A percentile compares a stretch with the other conserved stretches of the same genome.
Conservation (phyloP, 2,113 vertebrate genomes). For the Piprites chloris region DNA sequence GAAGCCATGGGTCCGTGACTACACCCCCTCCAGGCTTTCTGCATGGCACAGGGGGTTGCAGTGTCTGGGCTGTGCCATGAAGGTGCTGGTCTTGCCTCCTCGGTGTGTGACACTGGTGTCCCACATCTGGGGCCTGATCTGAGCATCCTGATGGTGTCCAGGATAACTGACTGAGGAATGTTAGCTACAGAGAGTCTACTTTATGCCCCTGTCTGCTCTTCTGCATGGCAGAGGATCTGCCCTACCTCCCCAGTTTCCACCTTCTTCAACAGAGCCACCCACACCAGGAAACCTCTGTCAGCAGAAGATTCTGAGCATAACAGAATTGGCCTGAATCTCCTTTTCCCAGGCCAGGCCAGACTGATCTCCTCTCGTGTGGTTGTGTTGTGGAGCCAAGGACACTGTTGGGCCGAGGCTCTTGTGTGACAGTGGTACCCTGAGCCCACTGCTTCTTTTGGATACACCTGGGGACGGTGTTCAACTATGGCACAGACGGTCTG, state of each 20-base stretch:
- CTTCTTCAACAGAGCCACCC: background rate
- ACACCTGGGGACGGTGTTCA: background rate
- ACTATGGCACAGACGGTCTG: accelerated
- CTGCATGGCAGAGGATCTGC: background rate
- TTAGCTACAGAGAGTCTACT: background rate
- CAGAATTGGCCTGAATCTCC: background rate
- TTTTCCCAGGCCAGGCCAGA: background rate
- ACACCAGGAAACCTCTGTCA: background rate
- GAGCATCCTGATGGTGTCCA: background rate
- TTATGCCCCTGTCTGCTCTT: background rate
- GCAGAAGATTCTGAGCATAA: background rate
- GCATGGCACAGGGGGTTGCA: accelerated
- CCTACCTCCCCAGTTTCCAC: background rate
- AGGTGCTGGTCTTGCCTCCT: background rate
- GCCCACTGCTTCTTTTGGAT: background rate
- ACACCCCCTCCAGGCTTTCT: background rate
- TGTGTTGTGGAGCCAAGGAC: background rate
- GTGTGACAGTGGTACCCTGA: background rate
- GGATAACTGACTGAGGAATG: background rate
- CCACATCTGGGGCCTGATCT: background rate
- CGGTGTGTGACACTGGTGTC: accelerated
- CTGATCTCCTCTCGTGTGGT: background rate
- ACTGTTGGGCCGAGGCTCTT: background rate
- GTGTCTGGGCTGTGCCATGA: background rate
- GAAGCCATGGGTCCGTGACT: background rate